phyloP scores from a whole-genome alignment of 2,888 invertebrate species.

The Sipha maydis region DNA sequence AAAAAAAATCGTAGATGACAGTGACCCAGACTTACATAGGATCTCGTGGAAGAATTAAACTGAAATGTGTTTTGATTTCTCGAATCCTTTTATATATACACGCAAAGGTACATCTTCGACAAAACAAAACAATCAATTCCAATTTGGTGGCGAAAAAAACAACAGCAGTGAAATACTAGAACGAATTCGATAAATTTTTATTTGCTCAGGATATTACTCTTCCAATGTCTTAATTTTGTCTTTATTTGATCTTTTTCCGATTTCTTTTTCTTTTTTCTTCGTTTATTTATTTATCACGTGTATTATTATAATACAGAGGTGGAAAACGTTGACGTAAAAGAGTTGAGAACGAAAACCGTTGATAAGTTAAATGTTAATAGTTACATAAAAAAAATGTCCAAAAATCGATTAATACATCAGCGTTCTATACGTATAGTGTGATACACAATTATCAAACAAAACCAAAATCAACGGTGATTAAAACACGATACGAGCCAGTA shows the following conservation, averaged over 20 bases:
- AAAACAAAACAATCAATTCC: slow-evolving; percentile 61
- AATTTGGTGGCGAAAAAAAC: slow-evolving; percentile 40
- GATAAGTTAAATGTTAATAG: too few species aligned
- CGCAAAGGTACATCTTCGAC: slow-evolving; percentile 26
- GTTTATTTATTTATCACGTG: slow-evolving; percentile 27
- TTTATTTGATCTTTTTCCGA: slow-evolving; percentile 18
- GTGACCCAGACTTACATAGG: not conserved
- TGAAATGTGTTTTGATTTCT: slow-evolving; percentile 19
- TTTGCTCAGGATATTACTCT: slow-evolving; percentile 46
- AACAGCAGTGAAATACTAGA: slow-evolving; percentile 22
- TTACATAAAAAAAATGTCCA: too few species aligned
- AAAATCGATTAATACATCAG: too few species aligned
- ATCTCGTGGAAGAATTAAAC: slow-evolving; percentile 29
- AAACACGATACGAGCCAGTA: too few species aligned
- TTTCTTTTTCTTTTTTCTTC: not conserved
- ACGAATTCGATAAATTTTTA: slow-evolving; percentile 53
- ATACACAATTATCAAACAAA: too few species aligned
- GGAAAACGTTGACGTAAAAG: not conserved
- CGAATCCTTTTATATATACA: slow-evolving; percentile 49
- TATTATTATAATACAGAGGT: not conserved
- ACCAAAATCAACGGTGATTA: too few species aligned
- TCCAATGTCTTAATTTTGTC: slow-evolving; percentile 40
- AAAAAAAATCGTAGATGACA: not conserved
- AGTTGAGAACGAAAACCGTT: too few species aligned
- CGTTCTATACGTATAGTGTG: too few species aligned